phyloP scores from a whole-genome alignment of 2,797 vertebrate species.

The Nannoperca australis region DNA sequence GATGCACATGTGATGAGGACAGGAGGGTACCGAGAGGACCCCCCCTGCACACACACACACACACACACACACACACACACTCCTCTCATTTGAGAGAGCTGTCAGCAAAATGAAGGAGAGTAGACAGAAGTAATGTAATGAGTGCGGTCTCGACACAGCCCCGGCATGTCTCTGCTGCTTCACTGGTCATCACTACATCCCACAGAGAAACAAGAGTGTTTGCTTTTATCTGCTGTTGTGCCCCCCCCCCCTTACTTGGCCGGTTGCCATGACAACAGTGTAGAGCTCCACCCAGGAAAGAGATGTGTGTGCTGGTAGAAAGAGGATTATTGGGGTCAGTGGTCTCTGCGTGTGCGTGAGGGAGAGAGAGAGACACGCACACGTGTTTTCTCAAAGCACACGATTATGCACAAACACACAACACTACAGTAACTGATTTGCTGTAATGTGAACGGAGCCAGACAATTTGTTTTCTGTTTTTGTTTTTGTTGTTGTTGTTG shows the following conservation, averaged over 20 bases:
- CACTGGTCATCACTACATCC: slow-evolving; percentile 73
- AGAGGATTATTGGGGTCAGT: slow-evolving; percentile 82
- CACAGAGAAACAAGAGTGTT: slow-evolving; percentile 75
- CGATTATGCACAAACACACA: slow-evolving; percentile 32
- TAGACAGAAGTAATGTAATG: slow-evolving; percentile 76
- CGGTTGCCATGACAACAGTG: slow-evolving; percentile 72
- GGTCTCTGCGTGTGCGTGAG: slow-evolving; percentile 54
- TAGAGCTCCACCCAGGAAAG: slow-evolving; percentile 78
- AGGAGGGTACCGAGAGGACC: slow-evolving; percentile 39
- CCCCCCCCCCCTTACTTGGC: slow-evolving; percentile 19
- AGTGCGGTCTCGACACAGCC: slow-evolving; percentile 57
- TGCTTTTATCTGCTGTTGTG: slow-evolving; percentile 65
- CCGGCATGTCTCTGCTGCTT: slow-evolving; percentile 70
- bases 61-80: not conserved
- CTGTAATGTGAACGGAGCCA: slow-evolving; percentile 18
- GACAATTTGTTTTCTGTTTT: slow-evolving; percentile 24
- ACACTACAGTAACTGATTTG: slow-evolving; percentile 26
- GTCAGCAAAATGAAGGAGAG: slow-evolving; percentile 67
- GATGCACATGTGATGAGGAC: slow-evolving; percentile 46
- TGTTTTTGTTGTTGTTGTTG: slow-evolving; percentile 25
- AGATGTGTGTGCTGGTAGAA: slow-evolving; percentile 73
- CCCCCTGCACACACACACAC: not conserved
- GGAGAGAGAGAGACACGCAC: slow-evolving; percentile 1
- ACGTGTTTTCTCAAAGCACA: slow-evolving; percentile 48
- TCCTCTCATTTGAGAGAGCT: slow-evolving; percentile 55